Base-by-base conservation (phyloP, 2,113 vertebrate species). In the Plectropomus leopardus region DNA sequence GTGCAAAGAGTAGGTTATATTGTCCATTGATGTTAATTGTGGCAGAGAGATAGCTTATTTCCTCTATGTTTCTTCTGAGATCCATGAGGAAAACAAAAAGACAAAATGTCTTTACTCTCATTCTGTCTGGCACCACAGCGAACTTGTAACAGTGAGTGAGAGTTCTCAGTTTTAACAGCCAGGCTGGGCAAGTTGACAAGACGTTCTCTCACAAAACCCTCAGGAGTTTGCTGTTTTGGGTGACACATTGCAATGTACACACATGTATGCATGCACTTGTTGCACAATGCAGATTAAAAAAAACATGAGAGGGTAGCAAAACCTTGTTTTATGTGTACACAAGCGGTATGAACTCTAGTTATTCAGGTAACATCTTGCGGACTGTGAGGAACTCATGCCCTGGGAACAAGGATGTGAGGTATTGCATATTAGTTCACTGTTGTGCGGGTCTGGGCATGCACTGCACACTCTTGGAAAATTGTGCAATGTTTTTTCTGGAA, bases 371-470 rank as follows among this genome's bases (percentile, higher is more conserved):
- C 28, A 36, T 47, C 8, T 53, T 44, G 2, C 34, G 69, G 34
- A 53, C 36, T 70, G 19, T 36, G 10, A 76, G 78, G 61, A 70
- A 66, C 59, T 85, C 17, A 19, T 67, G 44, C 21, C 24, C 36
- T 36, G 8, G 19, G 45, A 80, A 24, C 59, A 26, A 60, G 16
- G 26, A 44, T 47, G 51, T 50, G 36, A 23, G 76, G 51, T 32
- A 71, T 71, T 64, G 24, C 32, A 0, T 30, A 21, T 32, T 28
- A n/a, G 55, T 14, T 63, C 13, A 21, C 30, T 2, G 60, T 40
- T 42, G 7, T 77, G 57, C 90, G 13, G 7, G 90, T 89, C 73
- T 60, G 24, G 82, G 50, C 91, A 75, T 53, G 92, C 53, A 74
- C 28, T 53, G 92, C 53, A 74, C 28, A 53, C 45, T 63, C 54